Base-by-base conservation (phyloP, 2,797 vertebrate genomes). In the Coreius guichenoti region DNA sequence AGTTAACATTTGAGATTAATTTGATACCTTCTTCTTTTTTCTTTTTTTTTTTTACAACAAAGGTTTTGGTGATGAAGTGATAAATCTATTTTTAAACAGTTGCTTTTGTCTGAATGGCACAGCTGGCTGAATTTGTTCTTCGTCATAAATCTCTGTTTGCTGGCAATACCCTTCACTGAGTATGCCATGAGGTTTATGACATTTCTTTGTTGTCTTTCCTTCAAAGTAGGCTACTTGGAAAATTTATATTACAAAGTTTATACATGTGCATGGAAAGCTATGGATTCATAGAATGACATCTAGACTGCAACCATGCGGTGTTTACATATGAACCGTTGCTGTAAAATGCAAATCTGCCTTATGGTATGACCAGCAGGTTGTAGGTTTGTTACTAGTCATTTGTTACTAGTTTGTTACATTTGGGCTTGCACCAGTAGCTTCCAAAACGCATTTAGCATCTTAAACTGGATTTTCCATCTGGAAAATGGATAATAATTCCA, bases 261-360 rank as follows among this genome's bases (percentile, higher is more conserved):
- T 61, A 61, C 3, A 68, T 17, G 23, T 17, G 4, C 1, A 19
- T 78, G 17, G 43, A 73, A 45, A 17, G 8, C n/a, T 49, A 49
- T 29, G 21, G 49, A 36, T n/a, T 78, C 36, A 43, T 8, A 61
- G 14, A 58, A 43, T 78, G 36, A 19, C 36, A 19, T 36, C 14
- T 61, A 58, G 23, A 61, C 23, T 77, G 75, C 23, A 39, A 11
- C 13, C n/a, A 13, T 43, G 16, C 16, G 13, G 3, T 47, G 39
- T 47, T 80, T 65, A 65, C 39, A 47, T 31, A 23, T 11, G 17
- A 47, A 21, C 43, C 26, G 16, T 8, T 23, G 6, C 43, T 63
- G 39, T 65, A 31, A 80, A 78, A 80, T 47, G 17, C 43, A 49
- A 80, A 63, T 78, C 16, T 29, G 56, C 39, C 23, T 56, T 29